Conservation (phyloP, 2,113 vertebrate species). For the Pangasianodon hypophthalmus region DNA sequence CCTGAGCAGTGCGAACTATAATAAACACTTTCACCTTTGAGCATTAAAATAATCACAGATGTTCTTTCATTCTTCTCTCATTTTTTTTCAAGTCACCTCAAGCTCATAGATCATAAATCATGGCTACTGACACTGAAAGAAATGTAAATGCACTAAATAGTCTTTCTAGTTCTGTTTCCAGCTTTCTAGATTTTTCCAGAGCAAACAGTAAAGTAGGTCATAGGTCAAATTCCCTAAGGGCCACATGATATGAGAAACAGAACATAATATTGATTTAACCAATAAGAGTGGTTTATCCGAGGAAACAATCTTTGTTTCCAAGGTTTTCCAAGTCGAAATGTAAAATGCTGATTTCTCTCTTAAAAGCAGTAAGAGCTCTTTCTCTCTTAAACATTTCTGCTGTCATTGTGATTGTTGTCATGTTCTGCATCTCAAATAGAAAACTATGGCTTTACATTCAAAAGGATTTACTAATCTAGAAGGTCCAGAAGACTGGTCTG, state of each 20-base stretch:
- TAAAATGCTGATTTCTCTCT: background rate
- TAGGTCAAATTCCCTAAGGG: constrained; percentile 12
- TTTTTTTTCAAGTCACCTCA: background rate
- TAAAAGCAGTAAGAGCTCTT: background rate
- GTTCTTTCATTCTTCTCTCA: background rate
- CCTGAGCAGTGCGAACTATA: background rate
- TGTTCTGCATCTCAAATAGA: background rate
- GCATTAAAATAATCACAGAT: background rate
- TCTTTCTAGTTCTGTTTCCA: too few relatives aligned
- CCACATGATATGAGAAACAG: background rate
- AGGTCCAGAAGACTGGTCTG: background rate
- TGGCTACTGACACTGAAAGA: background rate
- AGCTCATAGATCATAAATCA: background rate
- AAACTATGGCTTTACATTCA: background rate
- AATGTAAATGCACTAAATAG: background rate
- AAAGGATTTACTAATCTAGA: background rate
- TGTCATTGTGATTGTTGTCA: background rate
- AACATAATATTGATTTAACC: background rate
- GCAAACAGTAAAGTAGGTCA: constrained; percentile 2
- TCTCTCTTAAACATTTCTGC: background rate
- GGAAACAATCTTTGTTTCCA: background rate
- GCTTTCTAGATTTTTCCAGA: background rate
- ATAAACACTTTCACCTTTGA: constrained; percentile 13
- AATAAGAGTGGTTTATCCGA: background rate
- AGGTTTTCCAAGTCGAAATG: background rate